A percentile compares a stretch with the other conserved stretches of the same genome.
Conservation (phyloP, 2,888 invertebrate genomes). For the Agrypnus murinus region DNA sequence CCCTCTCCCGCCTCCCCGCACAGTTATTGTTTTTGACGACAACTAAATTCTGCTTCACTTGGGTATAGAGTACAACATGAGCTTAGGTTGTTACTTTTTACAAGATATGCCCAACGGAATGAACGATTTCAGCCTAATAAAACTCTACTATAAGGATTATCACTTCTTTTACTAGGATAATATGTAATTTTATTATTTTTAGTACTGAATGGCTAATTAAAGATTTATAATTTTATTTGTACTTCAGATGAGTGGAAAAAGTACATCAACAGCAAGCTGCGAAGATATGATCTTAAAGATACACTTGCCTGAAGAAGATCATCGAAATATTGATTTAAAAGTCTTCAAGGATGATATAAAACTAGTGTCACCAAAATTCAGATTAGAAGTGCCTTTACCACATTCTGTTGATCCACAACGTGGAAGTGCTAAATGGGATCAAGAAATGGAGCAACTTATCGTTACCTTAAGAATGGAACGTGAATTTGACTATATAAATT, state of each 20-base stretch:
- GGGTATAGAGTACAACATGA: too few relatives aligned
- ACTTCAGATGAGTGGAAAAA: conserved; percentile 86
- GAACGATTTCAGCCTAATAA: too few relatives aligned
- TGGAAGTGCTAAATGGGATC: conserved; percentile 88
- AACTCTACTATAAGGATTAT: too few relatives aligned
- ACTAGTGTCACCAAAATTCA: conserved; percentile 78
- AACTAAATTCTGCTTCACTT: too few relatives aligned
- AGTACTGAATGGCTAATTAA: too few relatives aligned
- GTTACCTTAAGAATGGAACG: conserved; percentile 84
- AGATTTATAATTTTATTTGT: too few relatives aligned
- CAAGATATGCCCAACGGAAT: too few relatives aligned
- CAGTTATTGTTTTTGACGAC: too few relatives aligned
- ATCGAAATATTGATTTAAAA: conserved; percentile 83
- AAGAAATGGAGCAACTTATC: conserved; percentile 77
- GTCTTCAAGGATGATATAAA: conserved; percentile 78
- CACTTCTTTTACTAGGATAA: too few relatives aligned
- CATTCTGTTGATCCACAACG: conserved; percentile 88
- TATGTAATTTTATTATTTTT: too few relatives aligned
- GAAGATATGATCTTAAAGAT: conserved; percentile 90
- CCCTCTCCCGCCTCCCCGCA: too few relatives aligned
- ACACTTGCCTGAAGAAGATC: conserved; percentile 83
- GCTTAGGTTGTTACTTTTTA: too few relatives aligned
- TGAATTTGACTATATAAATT: conserved; percentile 91
- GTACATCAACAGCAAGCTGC: conserved; percentile 86
- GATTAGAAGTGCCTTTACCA: conserved; percentile 84